Evolutionary conservation across 2,888 invertebrate species (phyloP).

Genomic region (Neoscelio sp.): DNA sequence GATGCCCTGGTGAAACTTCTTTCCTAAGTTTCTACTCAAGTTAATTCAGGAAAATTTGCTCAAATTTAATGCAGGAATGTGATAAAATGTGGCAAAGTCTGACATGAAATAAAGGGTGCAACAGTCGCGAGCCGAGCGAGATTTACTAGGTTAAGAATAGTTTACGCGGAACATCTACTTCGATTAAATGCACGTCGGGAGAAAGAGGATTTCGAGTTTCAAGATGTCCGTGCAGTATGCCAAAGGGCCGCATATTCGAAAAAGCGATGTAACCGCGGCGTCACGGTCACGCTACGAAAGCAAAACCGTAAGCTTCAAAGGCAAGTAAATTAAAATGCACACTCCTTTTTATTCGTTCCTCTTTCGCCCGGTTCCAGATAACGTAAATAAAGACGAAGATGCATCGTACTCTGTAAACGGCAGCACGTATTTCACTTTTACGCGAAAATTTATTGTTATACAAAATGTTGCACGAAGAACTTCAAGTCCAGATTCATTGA

Average conservation of each 20-base stretch:
- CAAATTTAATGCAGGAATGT: slow-evolving; percentile 50
- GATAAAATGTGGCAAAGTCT: slow-evolving; percentile 57
- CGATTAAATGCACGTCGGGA: slow-evolving; percentile 61
- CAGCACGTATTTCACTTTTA: slow-evolving; percentile 57
- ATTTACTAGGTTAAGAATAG: slow-evolving; percentile 68
- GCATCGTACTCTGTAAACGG: slow-evolving; percentile 45
- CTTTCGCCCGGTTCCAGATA: slow-evolving; percentile 50
- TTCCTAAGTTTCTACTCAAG: no score
- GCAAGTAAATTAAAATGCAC: slow-evolving; percentile 64
- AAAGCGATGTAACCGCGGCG: slow-evolving; percentile 64
- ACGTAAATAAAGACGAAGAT: slow-evolving; percentile 67
- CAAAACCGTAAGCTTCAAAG: slow-evolving; percentile 60
- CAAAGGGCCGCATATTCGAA: slow-evolving; percentile 66
- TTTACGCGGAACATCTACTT: slow-evolving; percentile 68
- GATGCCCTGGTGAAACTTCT: no score
- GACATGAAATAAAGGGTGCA: slow-evolving; percentile 55
- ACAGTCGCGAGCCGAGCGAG: slow-evolving; percentile 33
- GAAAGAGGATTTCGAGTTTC: slow-evolving; percentile 60
- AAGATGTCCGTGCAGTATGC: slow-evolving; percentile 57
- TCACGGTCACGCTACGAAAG: slow-evolving; percentile 66
- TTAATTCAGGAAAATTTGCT: no score
- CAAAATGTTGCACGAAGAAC: slow-evolving; percentile 48
- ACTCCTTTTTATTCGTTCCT: slow-evolving; percentile 15
- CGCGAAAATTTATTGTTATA: slow-evolving; percentile 58
- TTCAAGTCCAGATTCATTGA: slow-evolving; percentile 10